These are phyloP conservation scores for Ametastegia equiseti DNA, from an alignment of 2,888 invertebrate genomes.

Conservation along the genomic window DNA sequence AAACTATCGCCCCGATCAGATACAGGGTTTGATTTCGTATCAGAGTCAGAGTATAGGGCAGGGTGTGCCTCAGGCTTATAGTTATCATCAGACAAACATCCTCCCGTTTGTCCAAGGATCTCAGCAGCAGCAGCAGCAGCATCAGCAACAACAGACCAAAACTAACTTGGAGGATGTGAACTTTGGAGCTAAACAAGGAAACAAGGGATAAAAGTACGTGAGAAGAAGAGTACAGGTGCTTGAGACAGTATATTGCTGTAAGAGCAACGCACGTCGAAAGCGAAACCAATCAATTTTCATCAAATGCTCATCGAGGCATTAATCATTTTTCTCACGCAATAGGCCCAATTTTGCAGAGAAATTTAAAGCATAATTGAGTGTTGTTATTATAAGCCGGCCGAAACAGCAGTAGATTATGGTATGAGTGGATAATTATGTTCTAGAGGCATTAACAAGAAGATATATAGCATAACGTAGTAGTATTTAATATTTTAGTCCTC, in stretches of 20 bases:
- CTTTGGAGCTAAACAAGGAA: slow-evolving; percentile 63
- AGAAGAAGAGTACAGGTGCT: neutral
- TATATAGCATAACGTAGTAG: neutral
- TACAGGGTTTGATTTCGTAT: slow-evolving; percentile 56
- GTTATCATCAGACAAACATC: slow-evolving; percentile 66
- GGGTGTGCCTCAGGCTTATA: slow-evolving; percentile 62
- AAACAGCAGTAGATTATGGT: neutral
- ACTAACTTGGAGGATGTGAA: slow-evolving; percentile 62
- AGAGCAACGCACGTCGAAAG: neutral
- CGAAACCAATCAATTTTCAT: neutral
- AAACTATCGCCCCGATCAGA: slow-evolving; percentile 58
- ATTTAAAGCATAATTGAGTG: neutral
- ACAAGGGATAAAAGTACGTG: slow-evolving; percentile 54
- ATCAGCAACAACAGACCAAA: slow-evolving; percentile 55
- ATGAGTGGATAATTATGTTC: neutral
- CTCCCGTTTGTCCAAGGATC: slow-evolving; percentile 57
- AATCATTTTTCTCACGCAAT: neutral
- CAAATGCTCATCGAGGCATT: slow-evolving; percentile 6
- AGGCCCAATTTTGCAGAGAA: neutral
- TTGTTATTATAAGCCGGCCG: neutral
- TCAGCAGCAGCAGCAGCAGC: neutral
- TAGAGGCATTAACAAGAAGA: neutral
- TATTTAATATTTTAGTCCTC: neutral
- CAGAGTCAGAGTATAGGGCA: slow-evolving; percentile 61
- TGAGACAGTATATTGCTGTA: neutral